phyloP scores from a whole-genome alignment of 1,140 invertebrate genomes.

The Drosophila willistoni region DNA sequence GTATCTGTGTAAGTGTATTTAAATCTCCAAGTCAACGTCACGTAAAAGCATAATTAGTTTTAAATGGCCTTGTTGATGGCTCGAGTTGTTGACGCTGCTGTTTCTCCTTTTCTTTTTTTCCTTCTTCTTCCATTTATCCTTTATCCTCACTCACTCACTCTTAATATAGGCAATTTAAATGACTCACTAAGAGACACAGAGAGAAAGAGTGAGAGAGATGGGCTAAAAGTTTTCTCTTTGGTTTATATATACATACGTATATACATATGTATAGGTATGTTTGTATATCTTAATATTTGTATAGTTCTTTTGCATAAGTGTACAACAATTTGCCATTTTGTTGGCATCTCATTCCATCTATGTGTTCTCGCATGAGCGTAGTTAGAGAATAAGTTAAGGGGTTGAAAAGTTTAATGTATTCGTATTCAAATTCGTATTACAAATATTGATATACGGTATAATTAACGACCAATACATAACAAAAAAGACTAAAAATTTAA shows the following conservation, averaged over 20 bases:
- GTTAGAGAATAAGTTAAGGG: background rate
- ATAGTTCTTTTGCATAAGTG: conserved; percentile 5
- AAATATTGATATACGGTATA: no score
- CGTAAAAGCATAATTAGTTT: conserved; percentile 68
- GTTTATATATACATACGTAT: background rate
- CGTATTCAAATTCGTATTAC: no score
- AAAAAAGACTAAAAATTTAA: no score
- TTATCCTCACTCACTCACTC: conserved; percentile 1
- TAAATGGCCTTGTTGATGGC: conserved; percentile 62
- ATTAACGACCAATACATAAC: no score
- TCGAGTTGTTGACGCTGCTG: conserved; percentile 38
- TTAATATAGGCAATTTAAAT: conserved; percentile 15
- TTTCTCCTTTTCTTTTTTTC: background rate
- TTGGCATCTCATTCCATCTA: background rate
- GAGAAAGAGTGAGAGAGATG: background rate
- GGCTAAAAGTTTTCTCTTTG: conserved; percentile 2
- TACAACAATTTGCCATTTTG: conserved; percentile 5
- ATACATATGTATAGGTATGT: no score
- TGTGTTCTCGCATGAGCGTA: background rate
- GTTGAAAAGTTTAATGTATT: background rate
- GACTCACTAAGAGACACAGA: background rate
- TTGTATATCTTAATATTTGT: background rate
- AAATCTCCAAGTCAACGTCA: conserved; percentile 37
- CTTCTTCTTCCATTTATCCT: background rate
- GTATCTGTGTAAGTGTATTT: background rate